Base-by-base conservation (phyloP, 1,140 invertebrate species). In the Lordiphosa clarofinis region DNA sequence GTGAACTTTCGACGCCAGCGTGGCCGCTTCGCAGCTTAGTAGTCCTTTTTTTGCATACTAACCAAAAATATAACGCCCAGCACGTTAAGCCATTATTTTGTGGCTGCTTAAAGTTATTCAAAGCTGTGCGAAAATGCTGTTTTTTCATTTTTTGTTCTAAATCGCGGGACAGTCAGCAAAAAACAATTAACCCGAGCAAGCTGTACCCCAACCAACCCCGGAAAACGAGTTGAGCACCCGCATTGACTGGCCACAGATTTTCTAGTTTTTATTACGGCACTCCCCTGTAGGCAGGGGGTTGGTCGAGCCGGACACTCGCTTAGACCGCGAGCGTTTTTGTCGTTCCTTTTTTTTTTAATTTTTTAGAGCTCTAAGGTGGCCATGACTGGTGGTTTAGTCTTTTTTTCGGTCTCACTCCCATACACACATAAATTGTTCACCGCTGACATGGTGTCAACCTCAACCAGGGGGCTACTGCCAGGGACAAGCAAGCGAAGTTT, bases 21-120 rank as follows among this genome's bases (percentile, higher is more conserved):
- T 6, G 44, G 66, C 11, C 31, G 43, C 21, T 7, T 46, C 21
- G 49, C 65, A 31, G 38, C 42, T 49, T 9, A 44, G 31, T 33
- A 15, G 8, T 40, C 21, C 39, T 36, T 33, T 13, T 47, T 68
- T 19, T 40, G 59, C 60, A 79, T 56, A 42, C 49, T n/a, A 61
- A 55, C 43, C 43, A 31, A 64, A 79, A 73, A 64, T 73, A 65
- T 71, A 78, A 74, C 75, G 76, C 65, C 75, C 57, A 43, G 61
- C 76, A 67, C 66, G 71, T 75, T 72, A 76, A 72, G 78, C 75
- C 72, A 75, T 82, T 81, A 82, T 82, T 71, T 82, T 81, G 76
- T 56, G 72, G 72, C 42, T 64, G 76, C 58, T 74, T 71, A 82
- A 82, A 81, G 66, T 81, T 81, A 82, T 81, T 82, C 58, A 67